Evolutionary conservation across 2,797 vertebrate species (phyloP).

Genomic region (Myiotriccus ornatus): DNA sequence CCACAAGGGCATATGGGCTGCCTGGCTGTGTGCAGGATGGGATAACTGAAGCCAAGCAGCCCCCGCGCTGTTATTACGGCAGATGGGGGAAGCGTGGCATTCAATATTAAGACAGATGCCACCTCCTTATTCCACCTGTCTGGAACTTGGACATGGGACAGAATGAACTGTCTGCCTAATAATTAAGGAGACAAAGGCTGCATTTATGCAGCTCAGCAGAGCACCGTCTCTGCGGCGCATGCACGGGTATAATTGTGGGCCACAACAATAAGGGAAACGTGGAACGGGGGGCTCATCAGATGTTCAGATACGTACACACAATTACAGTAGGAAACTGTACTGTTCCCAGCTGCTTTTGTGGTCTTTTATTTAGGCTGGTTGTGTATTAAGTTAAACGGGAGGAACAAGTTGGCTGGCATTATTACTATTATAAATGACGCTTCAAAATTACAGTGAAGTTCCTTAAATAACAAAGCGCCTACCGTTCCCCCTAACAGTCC

Average conservation of each 20-base stretch:
- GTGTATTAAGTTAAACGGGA: conserved; percentile 61
- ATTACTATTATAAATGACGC: conserved; percentile 67
- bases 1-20: conserved; percentile 80
- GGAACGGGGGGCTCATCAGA: conserved; percentile 58
- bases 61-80: conserved; percentile 75
- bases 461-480: conserved; percentile 65
- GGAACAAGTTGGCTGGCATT: conserved; percentile 53
- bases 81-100: conserved; percentile 87
- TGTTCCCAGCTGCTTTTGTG: conserved; percentile 62
- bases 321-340: conserved; percentile 52
- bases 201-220: conserved; percentile 75
- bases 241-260: conserved; percentile 72
- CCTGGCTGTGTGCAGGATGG: conserved; percentile 72
- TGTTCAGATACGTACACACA: conserved; percentile 28
- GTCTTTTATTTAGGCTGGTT: conserved; percentile 66
- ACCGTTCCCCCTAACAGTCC: conserved; percentile 63
- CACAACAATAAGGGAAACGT: conserved; percentile 67
- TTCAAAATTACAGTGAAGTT: conserved; percentile 69
- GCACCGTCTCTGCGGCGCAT: conserved; percentile 60
- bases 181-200: conserved; percentile 78
- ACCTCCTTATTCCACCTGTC: conserved; percentile 86
- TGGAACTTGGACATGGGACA: conserved; percentile 84
- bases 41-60: conserved; percentile 80
- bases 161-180: conserved; percentile 82
- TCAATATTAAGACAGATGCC: conserved; percentile 87